A percentile compares a stretch with the other conserved stretches of the same genome.
These are phyloP conservation scores for Leucophenga maculata DNA, from an alignment of 2,888 invertebrate species.

Conservation along the genomic window DNA sequence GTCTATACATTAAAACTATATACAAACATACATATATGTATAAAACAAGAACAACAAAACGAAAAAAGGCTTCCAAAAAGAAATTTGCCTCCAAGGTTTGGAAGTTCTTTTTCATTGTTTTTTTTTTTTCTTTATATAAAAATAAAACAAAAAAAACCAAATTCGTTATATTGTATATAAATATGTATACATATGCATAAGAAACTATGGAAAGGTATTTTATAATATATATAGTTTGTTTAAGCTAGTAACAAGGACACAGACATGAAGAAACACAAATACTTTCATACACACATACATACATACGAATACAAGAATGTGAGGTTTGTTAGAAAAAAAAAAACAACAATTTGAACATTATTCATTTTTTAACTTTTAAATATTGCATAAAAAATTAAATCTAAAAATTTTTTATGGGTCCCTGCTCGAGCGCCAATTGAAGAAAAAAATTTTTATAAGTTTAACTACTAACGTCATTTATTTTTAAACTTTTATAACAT, in stretches of 20 bases:
- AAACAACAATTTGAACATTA: too few species aligned
- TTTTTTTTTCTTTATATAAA: background rate
- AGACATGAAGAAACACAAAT: background rate
- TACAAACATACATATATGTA: background rate
- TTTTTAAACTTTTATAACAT: too few species aligned
- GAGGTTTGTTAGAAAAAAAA: background rate
- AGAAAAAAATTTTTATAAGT: too few species aligned
- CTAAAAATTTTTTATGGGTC: too few species aligned
- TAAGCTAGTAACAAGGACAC: background rate
- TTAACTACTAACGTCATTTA: too few species aligned
- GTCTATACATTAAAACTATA: background rate
- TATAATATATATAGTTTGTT: background rate
- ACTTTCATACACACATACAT: background rate
- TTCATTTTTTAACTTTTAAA: too few species aligned
- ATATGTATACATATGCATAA: background rate
- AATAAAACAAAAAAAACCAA: background rate
- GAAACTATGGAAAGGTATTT: background rate
- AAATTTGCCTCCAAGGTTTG: conserved; percentile 30
- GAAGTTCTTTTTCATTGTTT: conserved; percentile 21
- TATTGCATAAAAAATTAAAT: too few species aligned
- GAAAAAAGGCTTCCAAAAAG: conserved; percentile 23
- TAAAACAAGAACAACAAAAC: background rate
- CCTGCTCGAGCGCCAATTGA: too few species aligned
- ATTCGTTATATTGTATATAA: conserved; percentile 11
- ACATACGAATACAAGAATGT: background rate